A percentile compares a stretch with the other conserved stretches of the same genome.
phyloP scores from a whole-genome alignment of 2,113 vertebrate genomes.

The Amphiprion ocellaris region DNA sequence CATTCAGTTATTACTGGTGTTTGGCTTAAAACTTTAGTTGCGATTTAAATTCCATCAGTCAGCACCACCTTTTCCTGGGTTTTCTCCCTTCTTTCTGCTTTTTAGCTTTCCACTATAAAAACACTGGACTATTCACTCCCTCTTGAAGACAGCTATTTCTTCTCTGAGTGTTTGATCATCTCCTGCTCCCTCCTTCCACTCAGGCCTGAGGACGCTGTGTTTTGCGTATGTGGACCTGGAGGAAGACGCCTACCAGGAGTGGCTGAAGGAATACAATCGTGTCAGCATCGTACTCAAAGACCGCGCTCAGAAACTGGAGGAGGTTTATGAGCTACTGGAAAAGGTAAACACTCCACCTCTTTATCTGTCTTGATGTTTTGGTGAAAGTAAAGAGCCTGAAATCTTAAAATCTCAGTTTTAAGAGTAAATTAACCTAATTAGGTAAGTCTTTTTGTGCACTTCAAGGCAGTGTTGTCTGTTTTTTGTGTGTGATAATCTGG shows the following conservation, averaged over 20 bases:
- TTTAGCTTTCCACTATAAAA: neutral
- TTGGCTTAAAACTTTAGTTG: too few species aligned
- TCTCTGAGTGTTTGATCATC: neutral
- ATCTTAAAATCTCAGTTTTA: too few species aligned
- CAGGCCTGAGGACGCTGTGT: constrained; percentile 95
- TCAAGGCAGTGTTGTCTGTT: neutral
- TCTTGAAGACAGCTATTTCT: neutral
- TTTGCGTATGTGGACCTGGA: constrained; percentile 95
- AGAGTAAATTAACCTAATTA: too few species aligned
- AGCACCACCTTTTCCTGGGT: neutral
- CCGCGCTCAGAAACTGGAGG: constrained; percentile 91
- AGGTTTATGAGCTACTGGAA: constrained; percentile 96
- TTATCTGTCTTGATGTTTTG: neutral
- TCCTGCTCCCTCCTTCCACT: constrained; percentile 1
- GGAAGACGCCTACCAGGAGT: constrained; percentile 90
- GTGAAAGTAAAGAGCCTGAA: too few species aligned
- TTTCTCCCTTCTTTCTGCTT: neutral
- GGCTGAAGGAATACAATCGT: constrained; percentile 90
- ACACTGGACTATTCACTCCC: neutral
- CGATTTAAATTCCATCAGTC: neutral
- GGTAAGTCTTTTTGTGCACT: too few species aligned
- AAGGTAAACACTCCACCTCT: constrained; percentile 85
- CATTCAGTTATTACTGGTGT: too few species aligned
- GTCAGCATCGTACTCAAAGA: constrained; percentile 92
- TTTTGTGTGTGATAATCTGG: too few species aligned